Evolutionary conservation across 1,140 invertebrate genomes (phyloP).

Genomic region (Papilio polyxenes): DNA sequence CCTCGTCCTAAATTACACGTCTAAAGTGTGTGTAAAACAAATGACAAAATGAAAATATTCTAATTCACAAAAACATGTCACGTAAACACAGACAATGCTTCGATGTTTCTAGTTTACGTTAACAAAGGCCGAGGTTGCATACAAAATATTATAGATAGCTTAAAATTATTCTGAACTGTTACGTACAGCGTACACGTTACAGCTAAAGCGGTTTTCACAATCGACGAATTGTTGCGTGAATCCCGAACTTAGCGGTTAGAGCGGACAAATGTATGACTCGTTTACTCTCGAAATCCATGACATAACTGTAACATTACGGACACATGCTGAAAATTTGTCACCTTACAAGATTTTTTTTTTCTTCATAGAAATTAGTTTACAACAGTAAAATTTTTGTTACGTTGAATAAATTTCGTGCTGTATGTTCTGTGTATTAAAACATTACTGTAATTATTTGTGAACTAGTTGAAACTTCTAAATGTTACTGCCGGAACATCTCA

Average conservation of each 20-base stretch:
- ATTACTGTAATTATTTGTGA: no score
- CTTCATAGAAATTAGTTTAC: not conserved
- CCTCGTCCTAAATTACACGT: no score
- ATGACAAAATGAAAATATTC: not conserved
- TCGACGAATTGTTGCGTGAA: constrained; percentile 29
- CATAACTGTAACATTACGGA: not conserved
- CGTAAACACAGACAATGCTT: not conserved
- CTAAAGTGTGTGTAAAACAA: no score
- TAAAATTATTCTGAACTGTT: constrained; percentile 16
- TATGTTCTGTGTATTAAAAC: not conserved
- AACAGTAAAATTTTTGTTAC: not conserved
- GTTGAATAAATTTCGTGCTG: not conserved
- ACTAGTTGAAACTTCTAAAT: no score
- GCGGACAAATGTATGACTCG: not conserved
- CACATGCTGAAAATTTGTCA: not conserved
- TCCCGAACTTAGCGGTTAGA: constrained; percentile 8
- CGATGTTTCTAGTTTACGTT: constrained; percentile 7
- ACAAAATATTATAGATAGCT: constrained; percentile 8
- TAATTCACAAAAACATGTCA: not conserved
- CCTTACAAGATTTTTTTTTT: not conserved
- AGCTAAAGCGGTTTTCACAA: constrained; percentile 13
- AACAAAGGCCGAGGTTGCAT: not conserved
- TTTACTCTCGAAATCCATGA: not conserved
- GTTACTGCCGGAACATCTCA: no score
- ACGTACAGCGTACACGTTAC: not conserved